Percentiles rank a stretch among this genome's conserved stretches.
Conservation (phyloP, 2,797 vertebrate genomes). For the Dicrostonyx torquatus region DNA sequence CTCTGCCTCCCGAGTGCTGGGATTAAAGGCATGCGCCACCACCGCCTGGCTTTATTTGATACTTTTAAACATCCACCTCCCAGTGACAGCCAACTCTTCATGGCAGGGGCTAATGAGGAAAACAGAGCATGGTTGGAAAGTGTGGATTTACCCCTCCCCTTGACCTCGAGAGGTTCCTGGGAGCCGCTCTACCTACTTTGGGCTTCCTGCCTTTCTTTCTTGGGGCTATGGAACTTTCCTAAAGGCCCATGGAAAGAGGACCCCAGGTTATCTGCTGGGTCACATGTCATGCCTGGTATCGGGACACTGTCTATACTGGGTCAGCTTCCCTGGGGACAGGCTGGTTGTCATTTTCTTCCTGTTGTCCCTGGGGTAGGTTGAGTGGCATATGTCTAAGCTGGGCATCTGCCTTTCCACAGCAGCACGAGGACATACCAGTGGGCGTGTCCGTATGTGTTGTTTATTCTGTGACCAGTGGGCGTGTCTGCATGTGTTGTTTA, state of each 20-base stretch:
- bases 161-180: no score
- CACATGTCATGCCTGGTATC: fast-evolving
- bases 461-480: no score
- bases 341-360: not conserved
- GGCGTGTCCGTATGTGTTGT: not conserved
- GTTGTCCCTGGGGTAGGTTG: not conserved
- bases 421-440: fast-evolving
- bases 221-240: not conserved
- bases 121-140: not conserved
- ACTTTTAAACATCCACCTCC: conserved; percentile 69
- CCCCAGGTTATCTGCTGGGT: fast-evolving
- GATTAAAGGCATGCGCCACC: no score
- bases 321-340: fast-evolving
- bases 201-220: not conserved
- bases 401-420: not conserved
- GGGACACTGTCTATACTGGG: fast-evolving
- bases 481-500: not conserved
- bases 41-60: conserved; percentile 62
- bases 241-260: not conserved
- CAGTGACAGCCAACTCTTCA: not conserved
- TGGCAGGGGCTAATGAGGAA: not conserved
- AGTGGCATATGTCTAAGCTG: not conserved
- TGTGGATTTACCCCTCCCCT: no score
- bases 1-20: no score
- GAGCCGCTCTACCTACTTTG: not conserved